Evolutionary conservation across 2,797 vertebrate genomes (phyloP).

Genomic region (Lepus oiostolus): DNA sequence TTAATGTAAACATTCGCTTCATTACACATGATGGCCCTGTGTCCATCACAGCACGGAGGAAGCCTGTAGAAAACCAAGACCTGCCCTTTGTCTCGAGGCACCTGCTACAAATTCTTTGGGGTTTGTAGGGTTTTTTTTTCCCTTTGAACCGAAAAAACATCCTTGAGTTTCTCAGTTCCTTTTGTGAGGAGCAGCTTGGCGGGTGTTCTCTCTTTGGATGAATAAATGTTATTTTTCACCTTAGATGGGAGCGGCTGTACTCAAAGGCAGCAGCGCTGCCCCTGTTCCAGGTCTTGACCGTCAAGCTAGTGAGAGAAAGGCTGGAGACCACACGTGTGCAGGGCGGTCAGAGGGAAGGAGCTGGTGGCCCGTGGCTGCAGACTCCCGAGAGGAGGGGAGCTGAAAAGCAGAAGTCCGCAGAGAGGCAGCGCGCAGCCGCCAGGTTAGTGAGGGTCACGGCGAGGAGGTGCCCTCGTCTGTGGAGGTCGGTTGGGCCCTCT

Average conservation of each 20-base stretch:
- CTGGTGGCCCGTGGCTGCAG: background rate
- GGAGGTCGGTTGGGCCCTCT: background rate
- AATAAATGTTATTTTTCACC: conserved; percentile 57
- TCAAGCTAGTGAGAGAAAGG: conserved; percentile 54
- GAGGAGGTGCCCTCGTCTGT: background rate
- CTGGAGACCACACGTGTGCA: background rate
- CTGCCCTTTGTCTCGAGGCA: conserved; percentile 57
- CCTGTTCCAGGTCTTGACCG: conserved; percentile 18
- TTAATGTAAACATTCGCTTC: conserved; percentile 92
- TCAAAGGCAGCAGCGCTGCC: conserved; percentile 56
- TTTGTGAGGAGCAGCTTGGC: conserved; percentile 67
- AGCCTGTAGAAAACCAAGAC: background rate
- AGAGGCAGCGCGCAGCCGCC: background rate
- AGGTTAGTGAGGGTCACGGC: accelerated
- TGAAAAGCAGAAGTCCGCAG: background rate
- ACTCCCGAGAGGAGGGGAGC: background rate
- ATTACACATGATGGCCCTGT: conserved; percentile 83
- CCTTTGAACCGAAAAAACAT: conserved; percentile 65
- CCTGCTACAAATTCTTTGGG: conserved; percentile 16
- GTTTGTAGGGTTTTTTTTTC: background rate
- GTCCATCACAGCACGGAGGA: conserved; percentile 49
- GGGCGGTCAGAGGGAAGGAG: background rate
- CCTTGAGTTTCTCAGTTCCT: conserved; percentile 61
- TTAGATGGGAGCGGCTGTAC: conserved; percentile 52
- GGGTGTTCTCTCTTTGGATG: conserved; percentile 15